Evolutionary conservation across 2,888 invertebrate genomes (phyloP), one percentile per base, ranked within the genome.

Genomic region (Teleogryllus oceanicus): DNA sequence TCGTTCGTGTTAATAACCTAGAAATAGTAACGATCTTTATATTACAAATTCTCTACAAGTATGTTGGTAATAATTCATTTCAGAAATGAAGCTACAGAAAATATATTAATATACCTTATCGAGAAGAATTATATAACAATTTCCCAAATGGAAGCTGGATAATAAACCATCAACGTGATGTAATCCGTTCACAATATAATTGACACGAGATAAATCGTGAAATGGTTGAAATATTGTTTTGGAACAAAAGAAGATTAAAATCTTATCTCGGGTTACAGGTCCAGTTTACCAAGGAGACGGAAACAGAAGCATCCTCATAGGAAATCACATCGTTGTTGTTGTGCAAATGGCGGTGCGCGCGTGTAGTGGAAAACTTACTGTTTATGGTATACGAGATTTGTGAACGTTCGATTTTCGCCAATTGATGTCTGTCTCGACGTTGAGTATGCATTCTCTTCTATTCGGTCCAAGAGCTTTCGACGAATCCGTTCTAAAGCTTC

Each of bases 401-500:
- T 62, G 62, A 62, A 62, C 62, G 13, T 13, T 62, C 13, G 62
- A 62, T 62, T 62, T 18, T 62, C 62, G 62, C 62, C 62, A 62
- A 8, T 62, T 13, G 62, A n/a, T 62, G 62, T 13, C n/a, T 62
- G 62, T 62, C 62, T 62, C 4, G 62, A 62, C 16, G 16, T 62
- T 62, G 62, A 62, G 16, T 18, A n/a, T 62, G 62, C 62, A 62
- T 62, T n/a, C 62, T 62, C 62, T 11, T 62, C 62, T 62, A 62
- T 62, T 62, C 62, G 62, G n/a, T 62, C 62, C 62, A 62, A 62
- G 62, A 62, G 62, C n/a, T 62, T 62, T 62, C 62, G 62, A 18
- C 62, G 62, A 62, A 62, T 62, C 62, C 62, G 62, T 62, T 62
- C 16, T n/a, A 62, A 62, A 62, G 62, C 62, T 12, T 13, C 62